Evolutionary conservation across 2,888 invertebrate species (phyloP), one percentile per base, ranked within the genome.

Genomic region (Apodemia zela): DNA sequence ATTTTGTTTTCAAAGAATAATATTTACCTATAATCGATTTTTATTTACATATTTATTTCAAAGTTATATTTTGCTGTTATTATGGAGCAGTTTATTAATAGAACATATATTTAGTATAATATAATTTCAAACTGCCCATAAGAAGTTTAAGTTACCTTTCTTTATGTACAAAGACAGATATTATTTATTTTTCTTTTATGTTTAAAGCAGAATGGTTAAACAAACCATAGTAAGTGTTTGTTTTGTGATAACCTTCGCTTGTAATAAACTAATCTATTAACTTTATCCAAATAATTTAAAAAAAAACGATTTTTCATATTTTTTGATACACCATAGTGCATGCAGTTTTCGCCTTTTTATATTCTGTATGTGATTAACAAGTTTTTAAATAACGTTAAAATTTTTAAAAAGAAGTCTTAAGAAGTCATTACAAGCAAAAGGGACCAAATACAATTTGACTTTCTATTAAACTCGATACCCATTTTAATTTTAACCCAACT

Each of bases 211-310:
- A 54, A 54, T 54, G 54, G 25, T 54, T 54, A 54, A 25, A 15
- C 54, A 54, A 54, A 54, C 54, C 54, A 54, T 54, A 21, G 25
- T 54, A 13, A 54, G 54, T 54, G 54, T 54, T 54, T 54, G 54
- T 25, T 54, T 83, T 84, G 87, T 88, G 80, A 83, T 89, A 89
- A 89, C 90, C 92, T 86, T 89, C 87, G 92, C 92, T 92, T 92
- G 92, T 92, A 92, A 92, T 91, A 69, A 80, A 92, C 92, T 92
- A 92, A 92, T 85, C 67, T 72, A 84, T 83, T 89, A 89, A 89
- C 85, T 77, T 75, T 70, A 71, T 76, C 76, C 71, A 77, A 76
- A 74, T 80, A 82, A 74, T 63, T 42, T 1, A 15, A 21, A 47
- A 25, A 75, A 71, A 75, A 75, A 81, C 74, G 78, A 25, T 6